Percentiles rank a stretch among this genome's conserved stretches.
Conservation (phyloP, 1,140 invertebrate species). For the Brachionus asplanchnoidis region DNA sequence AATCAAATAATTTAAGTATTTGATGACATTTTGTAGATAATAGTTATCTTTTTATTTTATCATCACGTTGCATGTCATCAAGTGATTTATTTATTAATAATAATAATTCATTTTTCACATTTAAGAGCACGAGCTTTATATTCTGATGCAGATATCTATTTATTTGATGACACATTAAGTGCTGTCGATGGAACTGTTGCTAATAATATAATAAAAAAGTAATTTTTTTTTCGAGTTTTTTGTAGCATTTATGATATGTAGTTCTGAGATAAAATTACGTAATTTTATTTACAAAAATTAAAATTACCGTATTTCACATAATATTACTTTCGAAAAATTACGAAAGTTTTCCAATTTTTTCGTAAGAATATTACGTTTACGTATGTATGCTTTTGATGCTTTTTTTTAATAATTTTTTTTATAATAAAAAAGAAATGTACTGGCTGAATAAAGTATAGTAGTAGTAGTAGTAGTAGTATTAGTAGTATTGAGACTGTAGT, state of each 20-base stretch:
- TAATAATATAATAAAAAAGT: slow-evolving; percentile 67
- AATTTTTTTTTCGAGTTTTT: neutral
- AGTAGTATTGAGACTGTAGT: too few species aligned
- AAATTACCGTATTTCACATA: slow-evolving; percentile 42
- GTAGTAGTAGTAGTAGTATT: too few species aligned
- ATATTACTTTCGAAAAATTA: too few species aligned
- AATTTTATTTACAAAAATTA: neutral
- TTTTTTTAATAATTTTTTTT: too few species aligned
- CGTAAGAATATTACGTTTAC: too few species aligned
- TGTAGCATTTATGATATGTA: too few species aligned
- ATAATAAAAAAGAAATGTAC: too few species aligned
- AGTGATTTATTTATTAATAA: neutral
- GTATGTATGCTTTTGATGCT: too few species aligned
- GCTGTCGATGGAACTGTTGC: slow-evolving; percentile 76
- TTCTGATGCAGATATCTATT: slow-evolving; percentile 70
- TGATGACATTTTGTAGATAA: neutral
- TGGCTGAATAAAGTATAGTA: too few species aligned
- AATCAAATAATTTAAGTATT: neutral
- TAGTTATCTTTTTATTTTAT: neutral
- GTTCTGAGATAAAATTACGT: too few species aligned
- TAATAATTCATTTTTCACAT: neutral
- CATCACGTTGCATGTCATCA: neutral
- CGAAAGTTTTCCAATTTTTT: too few species aligned
- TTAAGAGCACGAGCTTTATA: slow-evolving; percentile 67
- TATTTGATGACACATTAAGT: slow-evolving; percentile 75